Conservation (phyloP, 1,140 invertebrate genomes). For the Megathymus violae region DNA sequence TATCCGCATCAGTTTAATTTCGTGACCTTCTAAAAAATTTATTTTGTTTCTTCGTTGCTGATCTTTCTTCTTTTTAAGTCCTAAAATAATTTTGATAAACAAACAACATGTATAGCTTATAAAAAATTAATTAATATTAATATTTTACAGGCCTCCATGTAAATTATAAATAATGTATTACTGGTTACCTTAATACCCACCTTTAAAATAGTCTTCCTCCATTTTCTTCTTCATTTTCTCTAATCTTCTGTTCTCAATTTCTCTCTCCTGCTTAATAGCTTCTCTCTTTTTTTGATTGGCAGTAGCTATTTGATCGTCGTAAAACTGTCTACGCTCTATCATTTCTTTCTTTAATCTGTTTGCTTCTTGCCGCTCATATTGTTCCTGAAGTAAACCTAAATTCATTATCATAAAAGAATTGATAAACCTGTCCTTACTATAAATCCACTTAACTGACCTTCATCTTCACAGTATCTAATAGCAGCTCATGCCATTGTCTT, state of each 20-base stretch:
- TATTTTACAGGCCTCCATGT: too few relatives aligned
- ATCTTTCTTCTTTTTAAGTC: slow-evolving; percentile 65
- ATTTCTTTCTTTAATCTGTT: slow-evolving; percentile 58
- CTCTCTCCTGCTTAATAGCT: slow-evolving; percentile 54
- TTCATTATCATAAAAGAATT: slow-evolving; percentile 4
- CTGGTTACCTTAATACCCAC: slow-evolving; percentile 41
- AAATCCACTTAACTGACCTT: slow-evolving; percentile 51
- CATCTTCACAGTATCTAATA: slow-evolving; percentile 57
- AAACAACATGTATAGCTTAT: too few relatives aligned
- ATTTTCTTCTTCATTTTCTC: slow-evolving; percentile 68
- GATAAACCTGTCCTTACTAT: too few relatives aligned
- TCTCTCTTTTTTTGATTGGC: slow-evolving; percentile 61
- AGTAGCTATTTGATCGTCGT: slow-evolving; percentile 71
- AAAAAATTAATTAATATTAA: too few relatives aligned
- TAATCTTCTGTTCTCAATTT: slow-evolving; percentile 64
- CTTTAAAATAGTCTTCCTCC: slow-evolving; percentile 71
- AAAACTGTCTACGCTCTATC: slow-evolving; percentile 56
- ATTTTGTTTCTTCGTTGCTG: slow-evolving; percentile 59
- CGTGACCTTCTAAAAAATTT: slow-evolving; percentile 64
- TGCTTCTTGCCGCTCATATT: slow-evolving; percentile 50
- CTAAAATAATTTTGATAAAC: slow-evolving; percentile 42
- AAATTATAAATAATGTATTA: too few relatives aligned
- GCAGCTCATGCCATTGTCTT: slow-evolving; percentile 65
- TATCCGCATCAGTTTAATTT: slow-evolving; percentile 52
- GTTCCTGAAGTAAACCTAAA: slow-evolving; percentile 51